phyloP scores from a whole-genome alignment of 2,113 vertebrate species.

The Irena cyanogastra region DNA sequence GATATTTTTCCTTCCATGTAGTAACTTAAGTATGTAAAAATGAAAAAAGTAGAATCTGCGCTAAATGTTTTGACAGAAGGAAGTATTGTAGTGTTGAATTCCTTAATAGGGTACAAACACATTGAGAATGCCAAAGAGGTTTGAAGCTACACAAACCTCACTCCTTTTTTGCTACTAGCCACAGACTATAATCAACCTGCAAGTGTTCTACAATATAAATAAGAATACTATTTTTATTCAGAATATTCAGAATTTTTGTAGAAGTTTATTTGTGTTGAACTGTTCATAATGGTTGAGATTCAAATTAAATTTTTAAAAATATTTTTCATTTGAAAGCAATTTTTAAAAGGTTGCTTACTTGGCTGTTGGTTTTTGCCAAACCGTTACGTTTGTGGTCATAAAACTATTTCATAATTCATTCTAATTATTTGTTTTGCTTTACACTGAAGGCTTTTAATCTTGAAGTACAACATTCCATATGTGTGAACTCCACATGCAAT shows the following conservation, averaged over 20 bases:
- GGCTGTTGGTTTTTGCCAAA: neutral
- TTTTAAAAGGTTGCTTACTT: neutral
- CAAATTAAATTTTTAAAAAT: neutral
- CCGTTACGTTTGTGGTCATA: neutral
- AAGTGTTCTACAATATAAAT: neutral
- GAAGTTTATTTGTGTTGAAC: neutral
- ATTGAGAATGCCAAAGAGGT: neutral
- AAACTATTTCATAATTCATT: neutral
- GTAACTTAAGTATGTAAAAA: neutral
- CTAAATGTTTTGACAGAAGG: neutral
- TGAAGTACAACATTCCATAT: neutral
- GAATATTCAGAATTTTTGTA: neutral
- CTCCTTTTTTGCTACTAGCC: neutral
- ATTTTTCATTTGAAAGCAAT: neutral
- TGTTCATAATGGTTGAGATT: neutral
- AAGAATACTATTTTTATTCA: neutral
- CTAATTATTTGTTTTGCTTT: neutral
- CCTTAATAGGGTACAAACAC: neutral
- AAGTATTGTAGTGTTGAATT: neutral
- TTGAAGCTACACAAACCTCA: neutral
- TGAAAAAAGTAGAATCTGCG: neutral
- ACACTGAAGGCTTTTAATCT: neutral
- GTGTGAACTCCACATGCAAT: neutral
- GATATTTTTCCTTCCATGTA: neutral
- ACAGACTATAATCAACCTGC: neutral